Evolutionary conservation across 2,888 invertebrate species (phyloP).

Genomic region (Seira ritae): DNA sequence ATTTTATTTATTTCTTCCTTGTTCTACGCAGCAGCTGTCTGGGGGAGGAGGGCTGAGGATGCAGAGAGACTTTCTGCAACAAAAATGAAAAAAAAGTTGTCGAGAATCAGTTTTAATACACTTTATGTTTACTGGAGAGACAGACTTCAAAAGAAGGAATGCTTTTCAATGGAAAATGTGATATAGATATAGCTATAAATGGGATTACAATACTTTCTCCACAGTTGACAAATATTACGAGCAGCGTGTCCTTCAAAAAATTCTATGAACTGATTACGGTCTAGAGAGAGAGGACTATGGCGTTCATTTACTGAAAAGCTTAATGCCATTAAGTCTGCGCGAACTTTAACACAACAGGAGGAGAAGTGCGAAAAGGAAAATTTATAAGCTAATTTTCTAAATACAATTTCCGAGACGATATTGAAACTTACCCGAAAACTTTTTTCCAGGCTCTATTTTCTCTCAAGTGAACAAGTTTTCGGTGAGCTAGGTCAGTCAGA

Average conservation of each 20-base stretch:
- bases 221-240: neutral
- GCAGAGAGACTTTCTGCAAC: neutral
- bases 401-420: neutral
- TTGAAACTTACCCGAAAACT: neutral
- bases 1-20: conserved; percentile 5
- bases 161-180: neutral
- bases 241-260: neutral
- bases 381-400: too few relatives aligned
- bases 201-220: neutral
- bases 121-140: neutral
- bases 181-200: neutral
- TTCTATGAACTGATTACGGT: too few relatives aligned
- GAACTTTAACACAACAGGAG: too few relatives aligned
- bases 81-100: neutral
- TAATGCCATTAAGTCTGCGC: too few relatives aligned
- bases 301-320: too few relatives aligned
- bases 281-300: too few relatives aligned
- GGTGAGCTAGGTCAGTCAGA: neutral
- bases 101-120: neutral
- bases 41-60: too few relatives aligned
- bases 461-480: neutral
- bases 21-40: neutral
- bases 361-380: too few relatives aligned
- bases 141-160: too few relatives aligned
- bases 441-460: neutral